Evolutionary conservation across 64 coral and sea anemone species (phyloP).

Genomic region (Orbicella faveolata): DNA sequence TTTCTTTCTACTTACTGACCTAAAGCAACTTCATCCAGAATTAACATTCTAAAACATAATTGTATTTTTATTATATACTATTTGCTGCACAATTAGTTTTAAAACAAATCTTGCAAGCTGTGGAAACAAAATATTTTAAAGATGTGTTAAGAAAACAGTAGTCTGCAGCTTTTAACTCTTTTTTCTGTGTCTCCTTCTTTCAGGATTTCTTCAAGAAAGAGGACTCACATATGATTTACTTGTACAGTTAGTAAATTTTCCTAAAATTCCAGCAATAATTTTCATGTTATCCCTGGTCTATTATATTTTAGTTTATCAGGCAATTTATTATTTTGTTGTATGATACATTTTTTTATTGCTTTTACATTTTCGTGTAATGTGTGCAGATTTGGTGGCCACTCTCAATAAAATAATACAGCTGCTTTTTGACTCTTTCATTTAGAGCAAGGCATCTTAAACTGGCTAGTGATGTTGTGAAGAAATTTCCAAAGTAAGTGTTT

Average conservation of each 20-base stretch:
- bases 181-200: neutral
- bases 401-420: neutral
- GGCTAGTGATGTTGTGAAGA: conserved; percentile 50
- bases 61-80: no score
- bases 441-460: conserved; percentile 57
- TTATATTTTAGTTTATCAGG: no score
- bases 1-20: no score
- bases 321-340: no score
- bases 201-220: conserved; percentile 52
- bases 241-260: conserved; percentile 17
- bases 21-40: no score
- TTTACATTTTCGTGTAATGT: no score
- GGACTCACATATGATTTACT: conserved; percentile 61
- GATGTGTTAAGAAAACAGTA: neutral
- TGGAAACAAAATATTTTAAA: neutral
- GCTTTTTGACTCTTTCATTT: neutral
- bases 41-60: no score
- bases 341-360: no score
- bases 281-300: no score
- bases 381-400: no score
- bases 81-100: no score
- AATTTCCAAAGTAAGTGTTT: conserved; percentile 51
- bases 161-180: neutral
- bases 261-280: neutral
- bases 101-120: no score